Conservation (phyloP, 2,888 invertebrate species). For the Herminia tarsipennalis region DNA sequence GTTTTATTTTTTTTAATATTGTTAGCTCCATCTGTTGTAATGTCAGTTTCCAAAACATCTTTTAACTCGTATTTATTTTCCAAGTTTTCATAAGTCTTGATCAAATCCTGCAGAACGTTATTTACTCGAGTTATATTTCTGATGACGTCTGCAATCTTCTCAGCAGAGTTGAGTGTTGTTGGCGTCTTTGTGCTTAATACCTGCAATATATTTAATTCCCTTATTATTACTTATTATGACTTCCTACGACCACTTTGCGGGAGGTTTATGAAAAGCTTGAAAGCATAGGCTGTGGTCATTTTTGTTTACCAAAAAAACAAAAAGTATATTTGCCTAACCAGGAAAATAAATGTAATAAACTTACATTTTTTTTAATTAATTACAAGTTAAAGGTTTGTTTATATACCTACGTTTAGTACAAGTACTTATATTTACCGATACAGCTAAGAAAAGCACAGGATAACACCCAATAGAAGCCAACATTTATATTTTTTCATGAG, state of each 20-base stretch:
- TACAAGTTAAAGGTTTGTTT: no score
- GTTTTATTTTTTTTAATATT: background rate
- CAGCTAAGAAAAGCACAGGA: conserved; percentile 34
- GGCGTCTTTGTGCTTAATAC: background rate
- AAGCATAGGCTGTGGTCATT: no score
- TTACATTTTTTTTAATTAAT: no score
- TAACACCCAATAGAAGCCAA: conserved; percentile 41
- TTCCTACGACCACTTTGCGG: no score
- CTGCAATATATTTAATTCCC: conserved; percentile 7
- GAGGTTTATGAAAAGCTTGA: no score
- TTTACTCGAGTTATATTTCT: conserved; percentile 67
- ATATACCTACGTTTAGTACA: no score
- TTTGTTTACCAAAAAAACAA: no score
- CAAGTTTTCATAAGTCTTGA: conserved; percentile 61
- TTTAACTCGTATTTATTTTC: conserved; percentile 54
- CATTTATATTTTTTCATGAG: conserved; percentile 50
- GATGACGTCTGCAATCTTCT: conserved; percentile 55
- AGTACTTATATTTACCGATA: conserved; percentile 32
- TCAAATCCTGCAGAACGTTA: conserved; percentile 58
- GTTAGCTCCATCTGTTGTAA: background rate
- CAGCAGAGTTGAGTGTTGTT: conserved; percentile 23
- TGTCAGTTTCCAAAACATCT: conserved; percentile 38
- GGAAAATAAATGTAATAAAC: no score
- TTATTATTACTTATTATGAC: no score
- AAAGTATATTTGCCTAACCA: no score